These are phyloP conservation scores for Aspidapion aeneum DNA, from an alignment of 2,888 invertebrate genomes.

Conservation along the genomic window DNA sequence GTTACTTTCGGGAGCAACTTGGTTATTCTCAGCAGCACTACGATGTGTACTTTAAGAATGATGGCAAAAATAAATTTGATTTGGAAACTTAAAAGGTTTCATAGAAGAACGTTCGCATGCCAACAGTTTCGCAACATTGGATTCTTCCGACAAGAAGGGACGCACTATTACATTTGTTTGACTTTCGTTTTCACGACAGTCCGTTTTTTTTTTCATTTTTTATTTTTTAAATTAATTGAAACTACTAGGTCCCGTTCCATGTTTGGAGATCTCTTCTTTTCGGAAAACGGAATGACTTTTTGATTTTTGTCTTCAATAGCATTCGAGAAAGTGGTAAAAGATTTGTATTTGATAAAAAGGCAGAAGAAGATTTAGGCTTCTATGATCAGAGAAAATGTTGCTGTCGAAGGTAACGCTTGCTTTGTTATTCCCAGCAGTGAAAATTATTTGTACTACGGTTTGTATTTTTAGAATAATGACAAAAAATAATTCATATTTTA, in stretches of 20 bases:
- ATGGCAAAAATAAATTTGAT: too few species aligned
- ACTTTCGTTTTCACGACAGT: slow-evolving; percentile 19
- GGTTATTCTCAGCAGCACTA: too few species aligned
- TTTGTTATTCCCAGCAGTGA: too few species aligned
- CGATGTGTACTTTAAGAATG: too few species aligned
- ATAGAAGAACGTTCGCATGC: slow-evolving; percentile 14
- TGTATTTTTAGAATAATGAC: too few species aligned
- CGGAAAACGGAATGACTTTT: slow-evolving; percentile 12
- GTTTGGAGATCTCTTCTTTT: neutral
- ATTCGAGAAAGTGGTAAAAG: slow-evolving; percentile 29
- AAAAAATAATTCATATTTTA: too few species aligned
- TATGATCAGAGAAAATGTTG: too few species aligned
- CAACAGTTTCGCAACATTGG: slow-evolving; percentile 19
- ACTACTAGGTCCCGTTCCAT: slow-evolving; percentile 6
- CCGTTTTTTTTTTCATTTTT: slow-evolving; percentile 1
- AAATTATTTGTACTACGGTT: too few species aligned
- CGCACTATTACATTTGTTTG: slow-evolving; percentile 30
- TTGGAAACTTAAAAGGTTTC: neutral
- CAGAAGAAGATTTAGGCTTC: too few species aligned
- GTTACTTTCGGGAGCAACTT: too few species aligned
- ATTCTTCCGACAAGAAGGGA: slow-evolving; percentile 27
- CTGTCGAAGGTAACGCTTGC: too few species aligned
- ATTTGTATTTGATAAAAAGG: too few species aligned
- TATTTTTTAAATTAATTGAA: slow-evolving; percentile 20
- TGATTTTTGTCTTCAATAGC: slow-evolving; percentile 30